A percentile compares a stretch with the other conserved stretches of the same genome.
These are phyloP conservation scores for Liparis tanakae DNA, from an alignment of 2,797 vertebrate genomes.

Conservation along the genomic window DNA sequence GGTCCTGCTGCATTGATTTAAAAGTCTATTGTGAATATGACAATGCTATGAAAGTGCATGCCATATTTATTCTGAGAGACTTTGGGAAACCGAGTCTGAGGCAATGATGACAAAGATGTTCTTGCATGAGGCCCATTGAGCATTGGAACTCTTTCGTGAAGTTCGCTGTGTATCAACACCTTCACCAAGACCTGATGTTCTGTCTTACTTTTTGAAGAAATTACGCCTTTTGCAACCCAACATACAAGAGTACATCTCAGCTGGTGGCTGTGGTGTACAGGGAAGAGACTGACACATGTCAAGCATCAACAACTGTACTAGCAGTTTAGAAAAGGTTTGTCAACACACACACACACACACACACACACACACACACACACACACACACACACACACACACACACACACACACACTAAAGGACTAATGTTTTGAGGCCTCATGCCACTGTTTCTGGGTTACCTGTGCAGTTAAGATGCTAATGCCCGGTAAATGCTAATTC, in stretches of 20 bases:
- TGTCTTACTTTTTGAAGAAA: not conserved
- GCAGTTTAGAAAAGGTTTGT: not conserved
- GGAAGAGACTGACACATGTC: not conserved
- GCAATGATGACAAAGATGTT: not conserved
- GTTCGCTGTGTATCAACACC: not conserved
- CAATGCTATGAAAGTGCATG: not conserved
- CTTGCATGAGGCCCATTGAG: not conserved
- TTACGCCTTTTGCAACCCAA: not conserved
- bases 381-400: conserved; percentile 27
- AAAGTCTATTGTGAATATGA: no score
- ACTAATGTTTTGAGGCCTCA: conserved; percentile 42
- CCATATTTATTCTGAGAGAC: not conserved
- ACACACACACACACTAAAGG: not conserved
- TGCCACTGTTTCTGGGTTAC: conserved; percentile 81
- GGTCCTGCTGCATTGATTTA: not conserved
- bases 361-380: conserved; percentile 19
- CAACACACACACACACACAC: not conserved
- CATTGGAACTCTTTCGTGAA: not conserved
- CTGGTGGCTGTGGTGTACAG: not conserved
- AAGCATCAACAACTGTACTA: not conserved
- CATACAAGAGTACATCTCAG: not conserved
- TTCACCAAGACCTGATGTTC: not conserved
- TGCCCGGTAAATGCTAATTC: conserved; percentile 73
- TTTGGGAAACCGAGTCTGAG: not conserved
- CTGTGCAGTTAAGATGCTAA: conserved; percentile 52